These are phyloP conservation scores for Tokudaia tokunoshimensis DNA, from an alignment of 2,797 vertebrate species.

Conservation along the genomic window DNA sequence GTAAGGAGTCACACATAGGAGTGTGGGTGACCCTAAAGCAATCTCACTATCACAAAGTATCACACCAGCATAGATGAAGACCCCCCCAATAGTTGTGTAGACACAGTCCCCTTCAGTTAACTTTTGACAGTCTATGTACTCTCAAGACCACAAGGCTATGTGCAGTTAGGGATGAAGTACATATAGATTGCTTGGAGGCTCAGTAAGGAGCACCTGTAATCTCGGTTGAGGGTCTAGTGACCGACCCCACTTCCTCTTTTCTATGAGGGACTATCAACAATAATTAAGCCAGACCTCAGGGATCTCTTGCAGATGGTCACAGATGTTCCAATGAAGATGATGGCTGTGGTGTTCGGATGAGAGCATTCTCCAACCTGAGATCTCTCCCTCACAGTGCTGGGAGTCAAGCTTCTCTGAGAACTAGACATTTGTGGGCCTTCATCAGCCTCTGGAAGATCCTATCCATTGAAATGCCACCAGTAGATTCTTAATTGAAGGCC, in stretches of 20 bases:
- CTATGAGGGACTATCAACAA: background rate
- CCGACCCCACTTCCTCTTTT: background rate
- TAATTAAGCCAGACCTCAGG: background rate
- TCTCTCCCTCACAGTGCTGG: background rate
- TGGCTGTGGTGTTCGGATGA: background rate
- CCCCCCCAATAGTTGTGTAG: background rate
- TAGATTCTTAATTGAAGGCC: constrained; percentile 28
- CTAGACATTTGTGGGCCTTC: background rate
- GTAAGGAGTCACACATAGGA: background rate
- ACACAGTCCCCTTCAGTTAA: background rate
- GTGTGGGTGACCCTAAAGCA: background rate
- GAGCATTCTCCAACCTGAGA: background rate
- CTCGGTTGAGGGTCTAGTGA: background rate
- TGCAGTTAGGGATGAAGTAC: no score
- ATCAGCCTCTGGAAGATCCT: background rate
- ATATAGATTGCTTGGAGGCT: background rate
- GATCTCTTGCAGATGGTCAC: background rate
- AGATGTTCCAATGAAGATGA: background rate
- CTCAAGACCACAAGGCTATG: background rate
- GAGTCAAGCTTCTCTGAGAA: constrained; percentile 30
- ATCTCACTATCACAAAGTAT: background rate
- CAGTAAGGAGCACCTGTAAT: background rate
- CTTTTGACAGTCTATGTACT: background rate
- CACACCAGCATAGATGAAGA: background rate
- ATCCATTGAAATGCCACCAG: background rate